Base-by-base conservation (phyloP, 2,888 invertebrate species). In the Rhodophaea formosa region DNA sequence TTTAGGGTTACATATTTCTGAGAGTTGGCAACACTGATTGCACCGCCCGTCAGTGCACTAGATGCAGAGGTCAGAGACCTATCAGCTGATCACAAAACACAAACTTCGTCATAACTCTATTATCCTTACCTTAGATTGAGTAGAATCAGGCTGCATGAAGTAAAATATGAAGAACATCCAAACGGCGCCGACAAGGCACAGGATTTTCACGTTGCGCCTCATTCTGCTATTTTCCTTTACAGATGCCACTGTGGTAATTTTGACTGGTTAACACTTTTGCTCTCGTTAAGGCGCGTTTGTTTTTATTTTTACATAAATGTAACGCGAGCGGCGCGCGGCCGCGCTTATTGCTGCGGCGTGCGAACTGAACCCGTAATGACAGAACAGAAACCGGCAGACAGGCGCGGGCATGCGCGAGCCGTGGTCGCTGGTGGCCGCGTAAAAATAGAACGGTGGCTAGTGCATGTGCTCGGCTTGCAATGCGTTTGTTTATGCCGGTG, bases 91-190 rank as follows among this genome's bases (percentile, higher is more conserved):
- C 53, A 23, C n/a, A 10, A 44, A 16, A 51, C 35, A 51, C 14
- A 35, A n/a, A 54, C 8, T 16, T 23, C 47, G 39, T 47, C 56
- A 39, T 3, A 1, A 8, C 16, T 56, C 56, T 39, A 56, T 23
- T 23, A 7, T 35, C 10, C 75, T 65, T 71, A 90, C 90, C 90
- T 90, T 90, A 53, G 80, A 76, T 62, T 80, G 82, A 46, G 79
- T 64, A 10, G 88, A 73, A 68, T 88, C 90, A 57, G 90, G 82
- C 67, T 90, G 89, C 86, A 90, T 89, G 73, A 82, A 90, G 75
- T 90, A 91, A 66, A 90, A 82, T 59, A 91, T 72, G 72, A 85
- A 82, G 70, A 86, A 87, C 79, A 88, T 87, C 90, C 90, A 91
- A 63, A 83, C 84, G 58, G 84, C 81, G 62, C 83, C 89, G 35